Evolutionary conservation across 2,888 invertebrate species (phyloP).

Genomic region (Cistogaster globosa): DNA sequence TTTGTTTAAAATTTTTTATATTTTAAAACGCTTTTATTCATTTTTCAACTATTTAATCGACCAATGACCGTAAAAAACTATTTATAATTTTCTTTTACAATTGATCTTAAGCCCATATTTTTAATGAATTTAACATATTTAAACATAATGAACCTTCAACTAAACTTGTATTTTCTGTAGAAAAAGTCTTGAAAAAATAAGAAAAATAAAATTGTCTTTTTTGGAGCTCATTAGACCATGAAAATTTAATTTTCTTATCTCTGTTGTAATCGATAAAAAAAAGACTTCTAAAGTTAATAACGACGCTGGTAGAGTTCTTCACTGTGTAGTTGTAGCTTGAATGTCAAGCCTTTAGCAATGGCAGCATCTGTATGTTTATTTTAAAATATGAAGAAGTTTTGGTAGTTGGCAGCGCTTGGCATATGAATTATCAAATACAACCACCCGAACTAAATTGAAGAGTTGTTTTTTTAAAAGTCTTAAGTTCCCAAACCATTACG

Average conservation of each 20-base stretch:
- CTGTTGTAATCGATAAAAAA: slow-evolving; percentile 30
- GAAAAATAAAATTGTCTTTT: slow-evolving; percentile 11
- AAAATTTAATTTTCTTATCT: slow-evolving; percentile 29
- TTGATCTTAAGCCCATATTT: not conserved
- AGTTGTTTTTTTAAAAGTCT: no score
- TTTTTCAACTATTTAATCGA: not conserved
- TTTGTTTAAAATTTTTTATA: not conserved
- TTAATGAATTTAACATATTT: slow-evolving; percentile 16
- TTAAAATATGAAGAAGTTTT: no score
- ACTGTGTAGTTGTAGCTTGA: no score
- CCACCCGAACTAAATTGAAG: no score
- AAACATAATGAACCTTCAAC: not conserved
- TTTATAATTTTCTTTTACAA: slow-evolving; percentile 20
- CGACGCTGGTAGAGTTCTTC: no score
- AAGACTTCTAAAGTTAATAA: not conserved
- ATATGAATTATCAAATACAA: no score
- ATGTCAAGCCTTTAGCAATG: no score
- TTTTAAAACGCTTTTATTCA: not conserved
- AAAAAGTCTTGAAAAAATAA: slow-evolving; percentile 10
- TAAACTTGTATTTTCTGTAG: no score
- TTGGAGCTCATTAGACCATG: slow-evolving; percentile 61
- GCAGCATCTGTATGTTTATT: no score
- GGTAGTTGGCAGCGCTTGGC: no score
- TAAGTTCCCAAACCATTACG: no score
- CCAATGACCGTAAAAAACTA: slow-evolving; percentile 32